These are phyloP conservation scores for Pollenia labialis DNA, from an alignment of 2,888 invertebrate genomes.

Conservation along the genomic window DNA sequence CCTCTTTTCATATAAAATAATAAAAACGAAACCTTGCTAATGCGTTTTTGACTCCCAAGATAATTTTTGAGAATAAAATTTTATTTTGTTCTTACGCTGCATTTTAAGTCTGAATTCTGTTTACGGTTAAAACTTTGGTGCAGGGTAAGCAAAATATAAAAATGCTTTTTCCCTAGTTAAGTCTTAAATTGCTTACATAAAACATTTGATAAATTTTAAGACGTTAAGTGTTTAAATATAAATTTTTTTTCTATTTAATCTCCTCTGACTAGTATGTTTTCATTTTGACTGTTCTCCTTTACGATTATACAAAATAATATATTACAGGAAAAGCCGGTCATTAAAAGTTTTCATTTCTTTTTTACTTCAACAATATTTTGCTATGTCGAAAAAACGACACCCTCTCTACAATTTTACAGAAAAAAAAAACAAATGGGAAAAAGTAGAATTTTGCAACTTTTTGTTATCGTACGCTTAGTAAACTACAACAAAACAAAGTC, in stretches of 20 bases:
- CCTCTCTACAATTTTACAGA: not conserved
- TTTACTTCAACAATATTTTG: not conserved
- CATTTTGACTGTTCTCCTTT: constrained; percentile 15
- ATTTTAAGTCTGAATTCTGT: too few relatives aligned
- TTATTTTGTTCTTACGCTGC: too few relatives aligned
- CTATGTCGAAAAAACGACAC: not conserved
- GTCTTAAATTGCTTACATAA: not conserved
- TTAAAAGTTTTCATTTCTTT: constrained; percentile 50
- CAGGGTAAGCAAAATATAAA: too few relatives aligned
- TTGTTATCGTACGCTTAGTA: constrained; percentile 58
- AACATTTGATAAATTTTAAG: not conserved
- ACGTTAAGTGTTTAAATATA: not conserved
- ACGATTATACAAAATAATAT: constrained; percentile 42
- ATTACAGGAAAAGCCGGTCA: constrained; percentile 67
- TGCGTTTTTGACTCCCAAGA: too few relatives aligned
- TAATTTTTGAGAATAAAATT: too few relatives aligned
- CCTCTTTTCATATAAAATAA: too few relatives aligned
- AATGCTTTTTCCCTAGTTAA: too few relatives aligned
- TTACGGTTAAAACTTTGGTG: too few relatives aligned
- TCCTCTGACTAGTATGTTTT: not conserved
- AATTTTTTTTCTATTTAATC: not conserved
- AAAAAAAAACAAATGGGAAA: not conserved
- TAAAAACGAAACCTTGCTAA: too few relatives aligned
- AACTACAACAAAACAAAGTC: constrained; percentile 52
- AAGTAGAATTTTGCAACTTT: constrained; percentile 41